Evolutionary conservation across 2,113 vertebrate genomes (phyloP), one percentile per base, ranked within the genome.

Genomic region (Nanorana parkeri): DNA sequence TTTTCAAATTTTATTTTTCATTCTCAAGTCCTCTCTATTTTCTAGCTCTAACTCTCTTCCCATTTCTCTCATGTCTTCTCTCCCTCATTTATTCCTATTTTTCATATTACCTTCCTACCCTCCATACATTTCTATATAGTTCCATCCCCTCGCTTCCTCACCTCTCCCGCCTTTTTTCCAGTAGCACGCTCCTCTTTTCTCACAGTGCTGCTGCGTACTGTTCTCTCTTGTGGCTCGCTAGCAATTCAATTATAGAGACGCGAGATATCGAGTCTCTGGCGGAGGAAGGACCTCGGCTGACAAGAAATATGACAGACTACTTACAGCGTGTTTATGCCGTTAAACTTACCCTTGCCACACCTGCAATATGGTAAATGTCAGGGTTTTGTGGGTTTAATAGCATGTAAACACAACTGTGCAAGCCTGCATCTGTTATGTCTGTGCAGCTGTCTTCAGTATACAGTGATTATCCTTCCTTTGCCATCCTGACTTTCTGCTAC

Each of bases 291-390:
- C 95, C 95, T 91, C 89, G 92, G 92, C 94, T 96, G 95, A 96
- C 96, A 96, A 95, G 96, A 95, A 96, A 97, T 97, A 96, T 97
- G 96, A 98, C 96, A 96, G 95, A 94, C 95, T 96, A 95, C 94
- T 96, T 97, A 97, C 95, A 96, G 94, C 96, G 95, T 97, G 96
- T 98, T 98, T 97, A 97, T 97, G 96, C 96, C 97, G 96, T 97
- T 97, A 97, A 97, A 97, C 95, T 96, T 95, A 97, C 95, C 90
- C 94, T 96, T 95, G 96, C 96, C 97, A 96, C 95, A 95, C 94
- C 94, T 95, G 94, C 88, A 26, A 91, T 94, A 95, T 96, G 96
- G 96, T 96, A 96, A 96, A 96, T 97, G 95, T 58, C 63, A 66
- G 80, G 71, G 71, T 47, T 47, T 55, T 75, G 26, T 60, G 21